Conservation (phyloP, 2,113 vertebrate genomes). For the Sceloporus tristichus region DNA sequence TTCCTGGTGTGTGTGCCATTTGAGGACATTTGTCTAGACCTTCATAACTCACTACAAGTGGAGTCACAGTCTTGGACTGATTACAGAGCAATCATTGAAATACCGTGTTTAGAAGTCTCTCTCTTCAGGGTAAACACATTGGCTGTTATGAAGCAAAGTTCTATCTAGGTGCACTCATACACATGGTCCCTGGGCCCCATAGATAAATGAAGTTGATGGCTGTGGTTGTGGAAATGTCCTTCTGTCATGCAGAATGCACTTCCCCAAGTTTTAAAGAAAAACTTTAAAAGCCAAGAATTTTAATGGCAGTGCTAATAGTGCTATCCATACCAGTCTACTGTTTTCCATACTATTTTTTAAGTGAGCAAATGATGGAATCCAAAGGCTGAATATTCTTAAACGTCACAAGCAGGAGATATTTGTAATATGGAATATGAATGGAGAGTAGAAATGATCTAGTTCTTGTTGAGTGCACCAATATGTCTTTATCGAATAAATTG, state of each 20-base stretch:
- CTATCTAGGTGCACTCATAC: too few relatives aligned
- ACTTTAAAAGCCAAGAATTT: background rate
- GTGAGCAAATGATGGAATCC: background rate
- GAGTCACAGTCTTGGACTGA: too few relatives aligned
- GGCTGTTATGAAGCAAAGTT: background rate
- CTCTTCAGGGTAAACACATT: background rate
- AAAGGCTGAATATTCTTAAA: background rate
- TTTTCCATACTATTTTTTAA: background rate
- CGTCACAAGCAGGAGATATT: background rate
- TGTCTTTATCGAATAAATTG: background rate
- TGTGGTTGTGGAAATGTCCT: background rate
- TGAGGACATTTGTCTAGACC: too few relatives aligned
- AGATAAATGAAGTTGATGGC: background rate
- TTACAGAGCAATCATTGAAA: background rate
- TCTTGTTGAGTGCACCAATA: conserved; percentile 3
- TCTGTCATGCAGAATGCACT: background rate
- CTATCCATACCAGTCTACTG: background rate
- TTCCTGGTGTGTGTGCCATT: too few relatives aligned
- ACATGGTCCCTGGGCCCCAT: background rate
- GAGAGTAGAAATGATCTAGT: background rate
- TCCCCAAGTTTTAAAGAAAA: background rate
- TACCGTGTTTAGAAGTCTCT: background rate
- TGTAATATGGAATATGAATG: background rate
- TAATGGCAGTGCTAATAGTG: background rate
- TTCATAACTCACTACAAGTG: too few relatives aligned